phyloP scores from a whole-genome alignment of 2,888 invertebrate genomes.

The Catonia carolina region DNA sequence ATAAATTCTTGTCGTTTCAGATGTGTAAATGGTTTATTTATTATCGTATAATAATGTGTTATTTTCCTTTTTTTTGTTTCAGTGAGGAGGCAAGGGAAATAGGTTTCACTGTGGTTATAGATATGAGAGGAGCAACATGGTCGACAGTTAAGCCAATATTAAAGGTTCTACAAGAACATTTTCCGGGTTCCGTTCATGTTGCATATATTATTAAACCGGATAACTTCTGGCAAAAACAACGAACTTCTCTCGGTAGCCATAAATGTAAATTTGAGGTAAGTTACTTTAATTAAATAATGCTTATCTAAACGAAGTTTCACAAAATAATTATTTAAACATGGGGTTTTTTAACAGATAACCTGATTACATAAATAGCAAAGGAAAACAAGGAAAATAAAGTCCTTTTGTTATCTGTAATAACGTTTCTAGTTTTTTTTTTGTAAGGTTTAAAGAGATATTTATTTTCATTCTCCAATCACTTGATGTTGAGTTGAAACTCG shows the following conservation, averaged over 20 bases:
- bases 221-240: conserved; percentile 99
- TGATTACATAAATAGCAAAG: no score
- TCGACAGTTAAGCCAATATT: conserved; percentile 95
- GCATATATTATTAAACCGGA: conserved; percentile 98
- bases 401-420: no score
- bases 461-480: no score
- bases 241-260: conserved; percentile 92
- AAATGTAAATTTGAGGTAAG: conserved; percentile 98
- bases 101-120: conserved; percentile 93
- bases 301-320: not conserved
- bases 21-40: no score
- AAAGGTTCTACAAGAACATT: conserved; percentile 94
- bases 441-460: no score
- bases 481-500: no score
- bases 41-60: no score
- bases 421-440: no score
- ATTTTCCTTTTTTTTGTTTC: conserved; percentile 40
- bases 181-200: conserved; percentile 82
- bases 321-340: conserved; percentile 10
- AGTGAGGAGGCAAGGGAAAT: conserved; percentile 80
- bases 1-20: no score
- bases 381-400: no score
- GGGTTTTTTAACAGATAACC: no score
- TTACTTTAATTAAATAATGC: conserved; percentile 9
- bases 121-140: conserved; percentile 97